Evolutionary conservation across 1,140 invertebrate genomes (phyloP).

Genomic region (Copidosoma floridanum): DNA sequence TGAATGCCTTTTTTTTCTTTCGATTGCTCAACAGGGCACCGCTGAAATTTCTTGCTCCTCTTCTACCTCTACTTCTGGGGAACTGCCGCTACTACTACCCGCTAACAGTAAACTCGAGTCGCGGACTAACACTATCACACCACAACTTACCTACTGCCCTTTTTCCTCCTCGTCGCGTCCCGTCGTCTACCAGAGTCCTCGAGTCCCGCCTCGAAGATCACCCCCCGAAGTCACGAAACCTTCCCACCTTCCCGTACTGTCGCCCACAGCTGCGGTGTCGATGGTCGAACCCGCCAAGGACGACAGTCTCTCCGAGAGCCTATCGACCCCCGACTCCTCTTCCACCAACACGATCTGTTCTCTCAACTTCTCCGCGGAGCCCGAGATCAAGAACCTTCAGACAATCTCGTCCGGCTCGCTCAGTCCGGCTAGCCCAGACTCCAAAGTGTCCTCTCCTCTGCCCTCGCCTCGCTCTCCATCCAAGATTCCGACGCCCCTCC

Average conservation of each 20-base stretch:
- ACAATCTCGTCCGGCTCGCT: not conserved
- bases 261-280: constrained; percentile 6
- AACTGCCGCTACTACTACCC: constrained; percentile 22
- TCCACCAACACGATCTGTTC: constrained; percentile 19
- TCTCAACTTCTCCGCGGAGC: not conserved
- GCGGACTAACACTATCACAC: constrained; percentile 41
- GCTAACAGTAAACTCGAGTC: not conserved
- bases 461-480: constrained; percentile 37
- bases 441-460: constrained; percentile 17
- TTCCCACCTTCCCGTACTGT: not conserved
- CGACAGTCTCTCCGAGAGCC: not conserved
- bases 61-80: constrained; percentile 30
- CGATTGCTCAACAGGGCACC: constrained; percentile 48
- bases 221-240: constrained; percentile 34
- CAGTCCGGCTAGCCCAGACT: constrained; percentile 21
- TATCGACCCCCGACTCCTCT: constrained; percentile 9
- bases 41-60: constrained; percentile 44
- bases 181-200: constrained; percentile 48
- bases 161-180: constrained; percentile 33
- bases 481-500: constrained; percentile 50
- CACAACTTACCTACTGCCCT: constrained; percentile 24
- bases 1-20: constrained; percentile 22
- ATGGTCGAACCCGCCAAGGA: not conserved
- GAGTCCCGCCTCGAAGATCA: constrained; percentile 43
- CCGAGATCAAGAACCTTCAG: not conserved